Base-by-base conservation (phyloP, 2,797 vertebrate species). In the Tragelaphus oryx region DNA sequence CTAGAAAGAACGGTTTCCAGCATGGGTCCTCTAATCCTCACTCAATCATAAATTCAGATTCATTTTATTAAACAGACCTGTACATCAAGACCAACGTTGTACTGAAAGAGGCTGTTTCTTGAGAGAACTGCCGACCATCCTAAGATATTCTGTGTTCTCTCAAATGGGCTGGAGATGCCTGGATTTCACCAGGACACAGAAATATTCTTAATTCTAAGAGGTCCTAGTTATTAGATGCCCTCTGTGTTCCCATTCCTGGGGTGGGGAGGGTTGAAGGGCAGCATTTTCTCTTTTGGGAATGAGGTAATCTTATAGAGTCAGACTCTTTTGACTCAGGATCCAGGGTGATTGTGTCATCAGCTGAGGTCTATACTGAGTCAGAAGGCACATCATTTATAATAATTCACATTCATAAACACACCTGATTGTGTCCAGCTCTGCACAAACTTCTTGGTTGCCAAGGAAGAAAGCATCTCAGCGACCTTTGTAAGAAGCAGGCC, bases 341-440 rank as follows among this genome's bases (percentile, higher is more conserved):
- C 41, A 65, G 22, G 28, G 20, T 8, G 1, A 7, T 6, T 20
- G 4, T 17, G 16, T 5, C 48, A 22, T 4, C 28, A 37, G 17
- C 59, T 20, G 28, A 22, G n/a, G 10, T 30, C 28, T 60, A 37
- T 10, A 17, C 4, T 17, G 28, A 41, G 1, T 41, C 8, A 30
- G 4, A 65, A 80, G 41, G 6, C 44, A 9, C 6, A 33, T 78
- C 1, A 0, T 26, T 30, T 65, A 16, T 37, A 13, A 22, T 50
- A 57, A 57, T 1, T 8, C 8, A 5, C 17, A 1, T 11, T 33
- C 4, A 2, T 13, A 0, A 3, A 2, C 2, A 41, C 20, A 17
- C 2, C 11, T n/a, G 0, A 5, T 0, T 3, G 8, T 44, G 9
- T 3, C 1, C 0, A 8, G 22, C 8, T 33, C 12, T 60, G 7